A percentile compares a stretch with the other conserved stretches of the same genome.
Evolutionary conservation across 2,888 invertebrate genomes (phyloP).

Genomic region (Hirudinaria manillensis): DNA sequence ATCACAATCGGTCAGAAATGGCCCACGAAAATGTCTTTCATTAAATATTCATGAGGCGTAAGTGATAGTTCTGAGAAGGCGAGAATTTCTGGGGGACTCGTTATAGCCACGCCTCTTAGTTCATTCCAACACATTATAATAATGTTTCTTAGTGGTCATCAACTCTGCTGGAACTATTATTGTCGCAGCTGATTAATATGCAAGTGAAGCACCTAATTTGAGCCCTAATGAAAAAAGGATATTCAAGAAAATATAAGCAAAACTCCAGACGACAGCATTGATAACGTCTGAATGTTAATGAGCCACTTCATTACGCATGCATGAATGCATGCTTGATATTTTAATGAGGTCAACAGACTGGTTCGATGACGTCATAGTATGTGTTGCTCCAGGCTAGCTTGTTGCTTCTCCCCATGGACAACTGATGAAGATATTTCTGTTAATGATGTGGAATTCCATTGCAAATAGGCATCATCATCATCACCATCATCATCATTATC

Average conservation of each 20-base stretch:
- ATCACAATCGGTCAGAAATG: no score
- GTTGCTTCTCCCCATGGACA: conserved; percentile 28
- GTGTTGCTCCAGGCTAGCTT: conserved; percentile 31
- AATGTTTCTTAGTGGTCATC: no score
- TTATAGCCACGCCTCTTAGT: no score
- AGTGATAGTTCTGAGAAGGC: no score
- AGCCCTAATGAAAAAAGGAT: not conserved
- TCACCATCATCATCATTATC: not conserved
- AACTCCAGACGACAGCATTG: not conserved
- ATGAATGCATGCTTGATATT: not conserved
- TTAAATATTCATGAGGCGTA: no score
- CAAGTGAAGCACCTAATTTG: not conserved
- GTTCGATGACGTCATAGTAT: conserved; percentile 32
- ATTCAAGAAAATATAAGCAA: not conserved
- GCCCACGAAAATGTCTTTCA: no score
- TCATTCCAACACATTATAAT: no score
- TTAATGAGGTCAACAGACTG: conserved; percentile 17
- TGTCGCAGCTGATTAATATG: no score
- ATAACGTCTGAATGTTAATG: no score
- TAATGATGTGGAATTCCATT: not conserved
- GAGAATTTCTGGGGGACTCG: no score
- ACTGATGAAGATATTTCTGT: conserved; percentile 33
- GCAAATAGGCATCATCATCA: not conserved
- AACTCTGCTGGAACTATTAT: no score
- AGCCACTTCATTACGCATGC: not conserved